These are phyloP conservation scores for Macrophya alboannulata DNA, from an alignment of 2,888 invertebrate genomes.

Conservation along the genomic window DNA sequence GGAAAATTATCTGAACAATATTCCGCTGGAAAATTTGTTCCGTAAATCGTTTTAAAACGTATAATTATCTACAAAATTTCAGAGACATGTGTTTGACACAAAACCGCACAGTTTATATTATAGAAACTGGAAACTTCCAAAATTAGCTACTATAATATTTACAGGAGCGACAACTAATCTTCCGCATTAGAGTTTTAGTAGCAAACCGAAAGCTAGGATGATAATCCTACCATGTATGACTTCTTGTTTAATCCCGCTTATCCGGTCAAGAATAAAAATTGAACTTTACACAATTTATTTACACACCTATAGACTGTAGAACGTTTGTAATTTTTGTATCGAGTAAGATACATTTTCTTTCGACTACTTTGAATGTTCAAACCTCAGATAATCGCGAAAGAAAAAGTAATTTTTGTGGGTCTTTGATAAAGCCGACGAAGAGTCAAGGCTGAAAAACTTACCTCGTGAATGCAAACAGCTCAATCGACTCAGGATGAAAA, in stretches of 20 bases:
- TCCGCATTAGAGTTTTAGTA: slow-evolving; percentile 34
- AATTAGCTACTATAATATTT: slow-evolving; percentile 34
- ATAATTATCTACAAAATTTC: not conserved
- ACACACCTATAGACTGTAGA: not conserved
- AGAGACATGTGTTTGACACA: not conserved
- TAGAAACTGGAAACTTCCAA: not conserved
- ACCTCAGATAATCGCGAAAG: not conserved
- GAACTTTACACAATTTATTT: not conserved
- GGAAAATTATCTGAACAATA: too few relatives aligned
- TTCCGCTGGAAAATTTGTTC: not conserved
- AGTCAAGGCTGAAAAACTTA: slow-evolving; percentile 13
- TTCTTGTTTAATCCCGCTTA: slow-evolving; percentile 28
- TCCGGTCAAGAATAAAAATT: not conserved
- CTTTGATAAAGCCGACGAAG: not conserved
- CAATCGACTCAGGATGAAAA: slow-evolving; percentile 4
- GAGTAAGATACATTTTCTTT: not conserved
- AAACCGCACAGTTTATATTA: not conserved
- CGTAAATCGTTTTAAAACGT: not conserved
- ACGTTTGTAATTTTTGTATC: too few relatives aligned
- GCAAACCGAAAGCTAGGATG: slow-evolving; percentile 24
- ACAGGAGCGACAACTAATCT: slow-evolving; percentile 34
- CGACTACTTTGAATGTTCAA: not conserved
- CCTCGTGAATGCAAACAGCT: slow-evolving; percentile 17
- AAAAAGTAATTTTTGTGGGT: not conserved
- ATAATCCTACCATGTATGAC: slow-evolving; percentile 27